Percentiles rank a stretch among this genome's conserved stretches.
Evolutionary conservation across 2,797 vertebrate species (phyloP).

Genomic region (Danio albolineatus): DNA sequence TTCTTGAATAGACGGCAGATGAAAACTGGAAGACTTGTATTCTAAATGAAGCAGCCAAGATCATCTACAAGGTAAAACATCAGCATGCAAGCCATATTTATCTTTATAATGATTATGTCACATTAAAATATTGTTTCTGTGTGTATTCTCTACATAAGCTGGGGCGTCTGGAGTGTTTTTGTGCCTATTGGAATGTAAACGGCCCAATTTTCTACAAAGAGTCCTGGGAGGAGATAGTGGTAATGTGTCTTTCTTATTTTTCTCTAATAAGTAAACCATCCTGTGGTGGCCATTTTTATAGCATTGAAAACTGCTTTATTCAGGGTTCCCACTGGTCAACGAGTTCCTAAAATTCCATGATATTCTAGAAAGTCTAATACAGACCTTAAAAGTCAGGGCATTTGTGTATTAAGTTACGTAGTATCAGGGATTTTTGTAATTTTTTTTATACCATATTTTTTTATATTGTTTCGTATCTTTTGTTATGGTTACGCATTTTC

Average conservation of each 20-base stretch:
- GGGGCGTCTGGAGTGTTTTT: constrained; percentile 88
- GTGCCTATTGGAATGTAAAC: constrained; percentile 92
- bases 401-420: too few species aligned
- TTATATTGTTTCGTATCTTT: too few species aligned
- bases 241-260: constrained; percentile 68
- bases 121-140: neutral
- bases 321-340: too few species aligned
- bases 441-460: too few species aligned
- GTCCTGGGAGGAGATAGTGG: constrained; percentile 87
- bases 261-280: neutral
- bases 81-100: neutral
- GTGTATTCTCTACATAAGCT: constrained; percentile 75
- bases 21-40: constrained; percentile 91
- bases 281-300: neutral
- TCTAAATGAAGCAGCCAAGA: constrained; percentile 91
- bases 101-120: neutral
- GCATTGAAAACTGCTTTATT: neutral
- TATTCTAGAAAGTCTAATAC: too few species aligned
- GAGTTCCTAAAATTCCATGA: too few species aligned
- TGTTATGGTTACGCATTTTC: too few species aligned
- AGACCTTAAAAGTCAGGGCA: too few species aligned
- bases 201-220: constrained; percentile 83
- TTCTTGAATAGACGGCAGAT: constrained; percentile 84
- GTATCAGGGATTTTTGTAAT: too few species aligned
- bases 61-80: constrained; percentile 91